Evolutionary conservation across 2,888 invertebrate species (phyloP), one percentile per base, ranked within the genome.

Genomic region (Spodoptera exigua): DNA sequence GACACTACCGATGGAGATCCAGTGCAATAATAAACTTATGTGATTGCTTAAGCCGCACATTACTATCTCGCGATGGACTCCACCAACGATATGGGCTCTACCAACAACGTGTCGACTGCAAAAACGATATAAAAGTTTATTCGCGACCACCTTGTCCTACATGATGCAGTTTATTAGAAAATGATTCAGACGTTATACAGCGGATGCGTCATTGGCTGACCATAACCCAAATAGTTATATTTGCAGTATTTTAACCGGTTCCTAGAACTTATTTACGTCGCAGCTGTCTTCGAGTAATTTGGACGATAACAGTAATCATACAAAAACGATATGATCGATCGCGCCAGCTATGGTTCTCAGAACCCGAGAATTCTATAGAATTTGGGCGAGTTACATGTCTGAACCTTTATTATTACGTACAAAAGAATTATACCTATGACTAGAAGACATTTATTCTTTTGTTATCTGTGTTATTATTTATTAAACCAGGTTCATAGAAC

Each of bases 131-230:
- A 59, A 69, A n/a, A 57, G 54, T 61, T 47, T 49, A 32, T 51
- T 60, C 65, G 45, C 65, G 64, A 70, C 51, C 60, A 70, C 72
- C 77, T 75, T 71, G 76, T 63, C 61, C 76, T 70, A 62, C 73
- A 77, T 82, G 69, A 68, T 75, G 77, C 67, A 70, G 75, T 76
- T 79, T 75, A 78, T 82, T 80, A 76, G 78, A 79, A 81, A 79
- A 74, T 78, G 80, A 76, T 73, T 78, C 68, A 76, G 68, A 47
- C 57, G 58, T 54, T 48, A 51, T 62, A 56, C 63, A 61, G 52
- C 63, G 60, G 69, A 64, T 78, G 78, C 74, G 74, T 78, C 78
- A 78, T 51, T 56, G 56, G 45, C 49, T 67, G 73, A 67, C 78
- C 78, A 48, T 77, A 70, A 73, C 75, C 78, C 55, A 75, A 68